Evolutionary conservation across 2,113 vertebrate species (phyloP), one percentile per base, ranked within the genome.

Genomic region (Asarcornis scutulata): DNA sequence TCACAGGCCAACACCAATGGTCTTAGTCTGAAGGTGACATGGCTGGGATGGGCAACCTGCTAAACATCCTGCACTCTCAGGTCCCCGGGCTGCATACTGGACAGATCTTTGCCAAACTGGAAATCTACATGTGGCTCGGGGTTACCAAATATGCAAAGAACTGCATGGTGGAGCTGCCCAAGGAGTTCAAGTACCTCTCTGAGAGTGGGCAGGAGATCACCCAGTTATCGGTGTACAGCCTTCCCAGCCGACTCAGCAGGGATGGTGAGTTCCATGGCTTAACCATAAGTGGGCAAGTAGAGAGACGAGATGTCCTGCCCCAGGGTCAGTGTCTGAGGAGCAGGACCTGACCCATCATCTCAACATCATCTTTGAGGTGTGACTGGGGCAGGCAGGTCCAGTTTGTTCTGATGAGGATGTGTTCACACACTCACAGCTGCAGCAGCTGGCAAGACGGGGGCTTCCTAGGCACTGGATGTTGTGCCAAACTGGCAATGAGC

Each of bases 81-180:
- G 96, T 98, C 32, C 98, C 99, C 14, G 98, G 98, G 63, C 97
- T 98, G 50, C 94, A 98, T 48, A 93, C 97, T 9, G 98, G 98
- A 17, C 98, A 99, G 94, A 97, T 99, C 92, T 99, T 98, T 95
- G 99, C 98, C 46, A 99, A 99, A 93, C 95, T 99, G 73, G 99
- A 99, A 97, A 96, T 99, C 59, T 99, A 99, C 88, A 94, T 99
- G 97, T 99, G 99, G 99, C 98, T 99, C 8, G 99, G 99, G n/a
- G 85, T 98, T 56, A 98, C 97, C 76, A 99, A 99, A 79, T 99
- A 99, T 31, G 96, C 95, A 2, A 99, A 99, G 95, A 98, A 98
- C 93, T 98, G 97, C 77, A 97, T 97, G 64, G 95, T 60, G 4
- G 98, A 97, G 46, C 95, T 99, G 76, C 99, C 99, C 11, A 97